phyloP scores from a whole-genome alignment of 2,113 vertebrate species.

The Ciconia boyciana region DNA sequence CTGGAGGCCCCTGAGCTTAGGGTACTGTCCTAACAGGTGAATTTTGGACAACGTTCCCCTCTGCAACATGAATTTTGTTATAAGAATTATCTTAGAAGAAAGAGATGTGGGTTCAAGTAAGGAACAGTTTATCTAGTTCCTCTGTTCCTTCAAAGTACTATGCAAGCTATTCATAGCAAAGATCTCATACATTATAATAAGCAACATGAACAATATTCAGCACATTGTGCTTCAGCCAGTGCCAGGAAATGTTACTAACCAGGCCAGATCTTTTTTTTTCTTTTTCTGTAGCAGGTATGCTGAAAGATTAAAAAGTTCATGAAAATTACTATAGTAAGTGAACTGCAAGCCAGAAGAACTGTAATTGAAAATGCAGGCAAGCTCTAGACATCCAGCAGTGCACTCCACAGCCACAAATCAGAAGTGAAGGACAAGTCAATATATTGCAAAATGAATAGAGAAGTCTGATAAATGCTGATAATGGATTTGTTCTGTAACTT shows the following conservation, averaged over 20 bases:
- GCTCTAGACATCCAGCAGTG: not conserved
- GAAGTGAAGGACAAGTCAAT: conserved; percentile 3
- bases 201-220: not conserved
- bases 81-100: not conserved
- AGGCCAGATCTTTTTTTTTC: not conserved
- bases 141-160: not conserved
- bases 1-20: not conserved
- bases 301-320: not conserved
- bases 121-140: not conserved
- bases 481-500: conserved; percentile 3
- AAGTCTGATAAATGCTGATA: conserved; percentile 4
- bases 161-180: not conserved
- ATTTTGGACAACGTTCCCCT: not conserved
- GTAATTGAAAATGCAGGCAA: not conserved
- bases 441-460: not conserved
- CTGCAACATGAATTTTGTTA: not conserved
- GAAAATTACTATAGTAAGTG: not conserved
- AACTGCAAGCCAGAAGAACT: not conserved
- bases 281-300: not conserved
- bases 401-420: not conserved
- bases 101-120: not conserved
- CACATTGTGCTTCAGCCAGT: not conserved
- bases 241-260: not conserved
- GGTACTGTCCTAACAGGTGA: not conserved
- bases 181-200: not conserved